These are phyloP conservation scores for Harpagifer antarcticus DNA, from an alignment of 2,797 vertebrate genomes.

Conservation along the genomic window DNA sequence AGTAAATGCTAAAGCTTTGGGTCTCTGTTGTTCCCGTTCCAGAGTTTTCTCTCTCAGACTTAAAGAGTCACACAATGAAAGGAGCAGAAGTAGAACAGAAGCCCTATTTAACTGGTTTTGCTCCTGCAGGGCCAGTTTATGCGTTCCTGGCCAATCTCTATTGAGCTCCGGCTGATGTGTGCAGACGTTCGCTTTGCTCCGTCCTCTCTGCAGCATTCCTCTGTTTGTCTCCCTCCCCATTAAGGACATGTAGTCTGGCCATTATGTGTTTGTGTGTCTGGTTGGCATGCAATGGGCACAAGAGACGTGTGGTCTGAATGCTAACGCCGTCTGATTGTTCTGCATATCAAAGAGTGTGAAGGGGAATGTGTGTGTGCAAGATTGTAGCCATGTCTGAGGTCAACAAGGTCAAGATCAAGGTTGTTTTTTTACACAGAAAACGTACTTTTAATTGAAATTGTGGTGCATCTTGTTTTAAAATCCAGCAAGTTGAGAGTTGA, in stretches of 20 bases:
- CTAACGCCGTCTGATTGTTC: constrained; percentile 69
- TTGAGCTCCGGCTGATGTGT: constrained; percentile 73
- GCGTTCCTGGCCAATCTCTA: constrained; percentile 78
- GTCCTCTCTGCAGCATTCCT: constrained; percentile 72
- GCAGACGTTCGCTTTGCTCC: constrained; percentile 69
- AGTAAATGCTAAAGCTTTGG: constrained; percentile 44
- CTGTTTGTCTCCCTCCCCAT: constrained; percentile 71
- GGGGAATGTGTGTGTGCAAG: constrained; percentile 18
- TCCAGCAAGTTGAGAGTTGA: not conserved
- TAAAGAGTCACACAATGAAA: constrained; percentile 60
- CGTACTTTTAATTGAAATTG: constrained; percentile 1
- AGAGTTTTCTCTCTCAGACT: constrained; percentile 66
- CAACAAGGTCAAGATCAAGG: constrained; percentile 23
- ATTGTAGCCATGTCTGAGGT: constrained; percentile 38
- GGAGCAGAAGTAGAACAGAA: constrained; percentile 60
- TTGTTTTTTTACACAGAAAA: not conserved
- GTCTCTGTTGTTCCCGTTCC: constrained; percentile 49
- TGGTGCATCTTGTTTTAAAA: not conserved
- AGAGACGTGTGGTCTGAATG: constrained; percentile 71
- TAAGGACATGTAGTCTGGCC: constrained; percentile 72
- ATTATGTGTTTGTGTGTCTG: constrained; percentile 69
- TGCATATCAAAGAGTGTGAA: constrained; percentile 37
- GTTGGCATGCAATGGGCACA: constrained; percentile 52
- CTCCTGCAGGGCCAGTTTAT: constrained; percentile 73
- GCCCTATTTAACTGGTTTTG: constrained; percentile 68